Conservation (phyloP, 2,797 vertebrate species). For the Spinibarbus caldwelli region DNA sequence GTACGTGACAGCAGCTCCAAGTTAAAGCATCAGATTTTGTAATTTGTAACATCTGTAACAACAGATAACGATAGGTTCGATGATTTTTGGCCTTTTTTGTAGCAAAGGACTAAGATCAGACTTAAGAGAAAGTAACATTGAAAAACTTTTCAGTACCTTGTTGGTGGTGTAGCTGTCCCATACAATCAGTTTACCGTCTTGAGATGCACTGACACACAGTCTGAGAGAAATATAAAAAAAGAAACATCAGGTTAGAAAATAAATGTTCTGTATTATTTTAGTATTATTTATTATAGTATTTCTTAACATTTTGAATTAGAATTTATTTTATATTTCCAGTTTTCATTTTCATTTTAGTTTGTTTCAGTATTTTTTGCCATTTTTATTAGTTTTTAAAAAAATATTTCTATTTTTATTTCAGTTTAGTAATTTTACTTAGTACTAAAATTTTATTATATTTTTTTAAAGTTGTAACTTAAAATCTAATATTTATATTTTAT, state of each 20-base stretch:
- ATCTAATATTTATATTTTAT: neutral
- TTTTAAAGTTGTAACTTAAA: neutral
- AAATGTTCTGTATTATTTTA: neutral
- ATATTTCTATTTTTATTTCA: neutral
- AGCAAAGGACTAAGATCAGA: neutral
- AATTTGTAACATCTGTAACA: neutral
- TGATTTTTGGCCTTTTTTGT: neutral
- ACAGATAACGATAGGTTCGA: no score
- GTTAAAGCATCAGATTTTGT: neutral
- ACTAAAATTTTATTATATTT: neutral
- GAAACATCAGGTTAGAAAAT: neutral
- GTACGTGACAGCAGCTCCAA: neutral
- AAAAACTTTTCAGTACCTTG: conserved; percentile 80
- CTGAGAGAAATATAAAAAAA: conserved; percentile 67
- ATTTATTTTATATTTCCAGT: neutral
- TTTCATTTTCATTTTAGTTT: neutral
- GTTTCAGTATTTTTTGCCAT: neutral
- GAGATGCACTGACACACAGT: conserved; percentile 95
- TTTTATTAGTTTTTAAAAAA: neutral
- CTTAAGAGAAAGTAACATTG: neutral
- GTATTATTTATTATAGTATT: neutral
- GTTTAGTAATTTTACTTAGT: neutral
- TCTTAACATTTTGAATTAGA: neutral
- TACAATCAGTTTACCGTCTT: conserved; percentile 97
- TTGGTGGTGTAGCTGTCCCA: conserved; percentile 97